Conservation (phyloP, 2,113 vertebrate genomes). For the Coryphaenoides rupestris region DNA sequence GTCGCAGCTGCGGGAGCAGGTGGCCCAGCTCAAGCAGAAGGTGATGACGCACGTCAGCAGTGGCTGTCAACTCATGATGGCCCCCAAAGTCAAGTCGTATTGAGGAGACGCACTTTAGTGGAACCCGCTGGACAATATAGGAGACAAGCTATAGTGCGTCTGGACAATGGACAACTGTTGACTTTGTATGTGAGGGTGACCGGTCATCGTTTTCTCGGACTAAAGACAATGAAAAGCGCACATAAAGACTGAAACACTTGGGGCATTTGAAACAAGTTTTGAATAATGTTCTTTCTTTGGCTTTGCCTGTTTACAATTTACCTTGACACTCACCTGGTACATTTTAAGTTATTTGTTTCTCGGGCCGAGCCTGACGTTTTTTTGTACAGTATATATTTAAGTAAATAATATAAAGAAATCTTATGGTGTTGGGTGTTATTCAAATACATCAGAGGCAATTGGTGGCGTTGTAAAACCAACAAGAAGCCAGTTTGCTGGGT, state of each 20-base stretch:
- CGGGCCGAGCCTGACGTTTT: slow-evolving; percentile 56
- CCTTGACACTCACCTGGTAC: slow-evolving; percentile 43
- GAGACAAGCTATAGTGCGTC: slow-evolving; percentile 24
- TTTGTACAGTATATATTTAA: slow-evolving; percentile 77
- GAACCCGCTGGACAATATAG: slow-evolving; percentile 67
- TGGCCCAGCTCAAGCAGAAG: slow-evolving; percentile 89
- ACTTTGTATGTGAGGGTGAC: neutral
- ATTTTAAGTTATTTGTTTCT: slow-evolving; percentile 75
- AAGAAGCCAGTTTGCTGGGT: too few species aligned
- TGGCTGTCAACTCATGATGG: slow-evolving; percentile 88
- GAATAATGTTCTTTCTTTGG: slow-evolving; percentile 52
- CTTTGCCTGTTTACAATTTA: slow-evolving; percentile 69
- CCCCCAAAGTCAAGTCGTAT: slow-evolving; percentile 81
- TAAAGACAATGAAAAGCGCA: slow-evolving; percentile 7
- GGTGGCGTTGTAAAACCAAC: too few species aligned
- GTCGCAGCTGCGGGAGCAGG: slow-evolving; percentile 84
- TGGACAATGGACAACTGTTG: slow-evolving; percentile 28
- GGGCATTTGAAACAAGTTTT: slow-evolving; percentile 56
- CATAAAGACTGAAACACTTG: slow-evolving; percentile 54
- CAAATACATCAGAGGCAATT: too few species aligned
- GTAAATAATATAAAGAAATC: slow-evolving; percentile 64
- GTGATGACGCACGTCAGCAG: slow-evolving; percentile 90
- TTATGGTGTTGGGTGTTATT: neutral
- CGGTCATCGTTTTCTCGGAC: neutral
- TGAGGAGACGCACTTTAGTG: slow-evolving; percentile 55